These are phyloP conservation scores for Anoura caudifer DNA, from an alignment of 2,113 vertebrate genomes.

Conservation along the genomic window DNA sequence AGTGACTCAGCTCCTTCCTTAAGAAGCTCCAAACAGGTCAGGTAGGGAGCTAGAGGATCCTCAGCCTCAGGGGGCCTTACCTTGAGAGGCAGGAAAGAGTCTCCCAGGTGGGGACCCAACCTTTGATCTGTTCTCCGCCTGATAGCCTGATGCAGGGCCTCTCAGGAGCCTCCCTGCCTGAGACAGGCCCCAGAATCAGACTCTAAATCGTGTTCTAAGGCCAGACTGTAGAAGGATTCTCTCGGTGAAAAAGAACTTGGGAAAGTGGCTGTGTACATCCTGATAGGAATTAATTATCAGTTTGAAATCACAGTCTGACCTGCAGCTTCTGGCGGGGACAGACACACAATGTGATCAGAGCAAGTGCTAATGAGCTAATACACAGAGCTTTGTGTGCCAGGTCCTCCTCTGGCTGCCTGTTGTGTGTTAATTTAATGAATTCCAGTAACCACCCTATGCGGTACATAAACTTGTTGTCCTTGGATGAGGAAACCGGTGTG, in stretches of 20 bases:
- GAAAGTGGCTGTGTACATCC: neutral
- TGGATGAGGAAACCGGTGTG: neutral
- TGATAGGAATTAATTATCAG: neutral
- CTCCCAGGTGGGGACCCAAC: neutral
- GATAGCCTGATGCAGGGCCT: neutral
- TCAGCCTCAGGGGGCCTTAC: neutral
- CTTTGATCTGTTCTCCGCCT: neutral
- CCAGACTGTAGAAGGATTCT: neutral
- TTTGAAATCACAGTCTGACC: neutral
- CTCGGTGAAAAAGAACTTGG: neutral
- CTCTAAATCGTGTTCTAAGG: neutral
- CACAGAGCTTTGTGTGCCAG: neutral
- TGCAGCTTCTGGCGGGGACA: neutral
- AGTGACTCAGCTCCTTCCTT: slow-evolving; percentile 23
- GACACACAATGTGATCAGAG: neutral
- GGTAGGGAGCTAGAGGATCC: neutral
- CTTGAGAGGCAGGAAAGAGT: neutral
- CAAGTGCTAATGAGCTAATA: neutral
- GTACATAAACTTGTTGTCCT: neutral
- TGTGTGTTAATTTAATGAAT: neutral
- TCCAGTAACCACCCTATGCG: neutral
- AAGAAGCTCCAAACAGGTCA: neutral
- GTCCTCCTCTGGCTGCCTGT: neutral
- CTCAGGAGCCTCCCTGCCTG: neutral
- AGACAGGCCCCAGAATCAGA: neutral